A percentile compares a stretch with the other conserved stretches of the same genome.
phyloP scores from a whole-genome alignment of 2,888 invertebrate genomes.

The Leptinotarsa rubiginosa region DNA sequence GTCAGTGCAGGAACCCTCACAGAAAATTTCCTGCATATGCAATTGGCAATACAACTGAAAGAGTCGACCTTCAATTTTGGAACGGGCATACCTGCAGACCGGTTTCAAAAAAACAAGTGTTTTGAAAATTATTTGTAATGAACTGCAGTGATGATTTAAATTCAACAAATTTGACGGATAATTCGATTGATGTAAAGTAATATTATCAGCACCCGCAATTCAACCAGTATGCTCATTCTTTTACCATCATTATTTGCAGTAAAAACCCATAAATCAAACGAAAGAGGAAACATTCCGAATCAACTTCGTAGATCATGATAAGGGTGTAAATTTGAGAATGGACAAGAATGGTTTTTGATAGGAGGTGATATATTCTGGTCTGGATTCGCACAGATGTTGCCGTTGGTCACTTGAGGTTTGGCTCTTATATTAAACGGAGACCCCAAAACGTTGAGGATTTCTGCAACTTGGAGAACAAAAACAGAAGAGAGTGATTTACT shows the following conservation, averaged over 20 bases:
- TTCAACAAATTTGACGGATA: too few relatives aligned
- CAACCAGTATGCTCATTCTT: background rate
- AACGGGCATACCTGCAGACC: too few relatives aligned
- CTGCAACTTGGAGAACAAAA: constrained; percentile 13
- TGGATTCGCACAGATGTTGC: constrained; percentile 60
- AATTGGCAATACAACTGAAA: too few relatives aligned
- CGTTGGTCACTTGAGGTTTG: constrained; percentile 60
- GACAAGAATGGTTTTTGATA: constrained; percentile 63
- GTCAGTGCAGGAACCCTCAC: too few relatives aligned
- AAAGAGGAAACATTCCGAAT: constrained; percentile 31
- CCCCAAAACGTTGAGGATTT: constrained; percentile 43
- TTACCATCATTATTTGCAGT: background rate
- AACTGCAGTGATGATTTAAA: too few relatives aligned
- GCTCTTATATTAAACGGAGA: constrained; percentile 55
- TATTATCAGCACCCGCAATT: too few relatives aligned
- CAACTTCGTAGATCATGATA: constrained; percentile 49
- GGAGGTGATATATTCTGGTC: constrained; percentile 62
- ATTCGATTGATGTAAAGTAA: too few relatives aligned
- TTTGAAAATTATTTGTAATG: too few relatives aligned
- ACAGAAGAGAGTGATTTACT: constrained; percentile 40
- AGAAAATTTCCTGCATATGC: too few relatives aligned
- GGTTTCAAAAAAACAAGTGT: too few relatives aligned
- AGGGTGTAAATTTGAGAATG: constrained; percentile 60
- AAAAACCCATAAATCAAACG: constrained; percentile 37
- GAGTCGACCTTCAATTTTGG: too few relatives aligned